Base-by-base conservation (phyloP, 1,140 invertebrate species). In the Papilio polytes region DNA sequence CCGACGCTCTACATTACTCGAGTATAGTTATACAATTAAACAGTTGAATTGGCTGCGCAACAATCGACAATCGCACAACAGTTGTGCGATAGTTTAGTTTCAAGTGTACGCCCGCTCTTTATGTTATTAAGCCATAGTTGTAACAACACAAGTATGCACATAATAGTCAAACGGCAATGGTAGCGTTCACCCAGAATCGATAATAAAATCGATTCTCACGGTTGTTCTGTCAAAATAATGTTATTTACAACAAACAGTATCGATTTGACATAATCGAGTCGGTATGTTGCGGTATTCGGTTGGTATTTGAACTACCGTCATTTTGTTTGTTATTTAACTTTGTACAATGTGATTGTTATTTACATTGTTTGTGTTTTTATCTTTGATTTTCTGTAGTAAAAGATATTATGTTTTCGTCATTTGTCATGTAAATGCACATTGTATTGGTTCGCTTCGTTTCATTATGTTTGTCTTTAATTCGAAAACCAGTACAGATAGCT, bases 141-240 rank as follows among this genome's bases (percentile, higher is more conserved):
- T 63, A 63, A 63, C 20, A 63, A 31, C 26, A 66, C 63, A 31
- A 63, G 18, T n/a, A 46, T 46, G 7, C 18, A 73, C 66, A 73
- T 82, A 80, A 82, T 82, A 81, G 79, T 76, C 51, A 82, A 80
- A 79, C 73, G 46, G 44, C 77, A 66, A 63, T 83, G 78, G 83
- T 81, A 84, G 80, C 81, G 78, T 53, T 59, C 48, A 66, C 56
- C 82, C 63, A 78, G 79, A 85, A 82, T 82, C 83, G 81, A 84
- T 82, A 73, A 53, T 82, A 73, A 80, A 80, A 81, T 83, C 81
- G 82, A 84, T 86, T 86, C 85, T 86, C 85, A 86, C 85, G 83
- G 81, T 81, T 80, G 78, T 56, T 82, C 82, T 85, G 85, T 87
- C 85, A 84, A 78, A 78, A 72, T 84, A 86, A 87, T 48, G 84